phyloP scores from a whole-genome alignment of 2,888 invertebrate genomes.

The Myopa testacea region DNA sequence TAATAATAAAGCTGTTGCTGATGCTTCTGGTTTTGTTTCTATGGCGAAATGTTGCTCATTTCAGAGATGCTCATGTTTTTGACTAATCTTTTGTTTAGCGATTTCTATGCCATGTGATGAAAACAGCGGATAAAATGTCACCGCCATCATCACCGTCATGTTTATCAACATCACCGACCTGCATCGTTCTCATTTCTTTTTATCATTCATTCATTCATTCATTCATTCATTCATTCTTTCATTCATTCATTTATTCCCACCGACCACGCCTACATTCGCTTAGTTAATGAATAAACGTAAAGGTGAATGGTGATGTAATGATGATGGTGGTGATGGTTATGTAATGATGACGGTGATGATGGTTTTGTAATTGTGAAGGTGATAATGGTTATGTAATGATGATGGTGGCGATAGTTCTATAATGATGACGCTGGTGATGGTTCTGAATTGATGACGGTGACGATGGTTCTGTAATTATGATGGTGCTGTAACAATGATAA shows the following conservation, averaged over 20 bases:
- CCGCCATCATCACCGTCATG: not conserved
- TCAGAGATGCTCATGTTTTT: not conserved
- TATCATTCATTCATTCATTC: not conserved
- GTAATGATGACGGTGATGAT: not conserved
- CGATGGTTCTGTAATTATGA: too few relatives aligned
- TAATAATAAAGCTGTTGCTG: not conserved
- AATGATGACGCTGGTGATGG: not conserved
- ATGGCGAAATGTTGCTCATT: constrained; percentile 11
- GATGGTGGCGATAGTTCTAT: not conserved
- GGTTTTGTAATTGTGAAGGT: not conserved
- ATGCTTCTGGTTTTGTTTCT: not conserved
- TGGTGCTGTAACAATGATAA: too few relatives aligned
- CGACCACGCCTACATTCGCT: not conserved
- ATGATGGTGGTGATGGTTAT: not conserved
- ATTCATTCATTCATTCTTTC: not conserved
- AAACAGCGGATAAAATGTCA: not conserved
- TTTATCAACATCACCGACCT: not conserved
- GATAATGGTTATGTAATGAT: not conserved
- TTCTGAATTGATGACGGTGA: not conserved
- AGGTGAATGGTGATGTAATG: not conserved
- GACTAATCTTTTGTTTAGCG: constrained; percentile 22
- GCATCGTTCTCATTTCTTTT: not conserved
- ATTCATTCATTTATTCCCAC: not conserved
- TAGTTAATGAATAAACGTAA: not conserved
- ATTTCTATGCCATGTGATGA: not conserved